A percentile compares a stretch with the other conserved stretches of the same genome.
Conservation (phyloP, 2,797 vertebrate genomes). For the Pantherophis alleghaniensis region DNA sequence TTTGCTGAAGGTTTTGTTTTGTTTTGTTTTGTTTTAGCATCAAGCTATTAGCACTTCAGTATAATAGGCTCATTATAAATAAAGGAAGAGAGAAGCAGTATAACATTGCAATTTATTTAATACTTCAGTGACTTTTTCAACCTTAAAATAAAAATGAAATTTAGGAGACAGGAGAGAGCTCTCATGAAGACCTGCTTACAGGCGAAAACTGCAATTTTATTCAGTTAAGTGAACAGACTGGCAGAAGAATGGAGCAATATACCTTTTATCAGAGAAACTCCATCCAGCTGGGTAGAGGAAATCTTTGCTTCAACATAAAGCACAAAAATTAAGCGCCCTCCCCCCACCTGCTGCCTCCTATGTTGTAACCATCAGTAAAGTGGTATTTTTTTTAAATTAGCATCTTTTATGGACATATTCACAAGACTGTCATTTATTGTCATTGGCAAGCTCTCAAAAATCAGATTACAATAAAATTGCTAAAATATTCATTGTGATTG, state of each 20-base stretch:
- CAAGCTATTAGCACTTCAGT: neutral
- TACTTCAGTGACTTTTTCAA: neutral
- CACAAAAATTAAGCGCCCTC: neutral
- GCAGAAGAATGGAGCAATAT: neutral
- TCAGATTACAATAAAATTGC: neutral
- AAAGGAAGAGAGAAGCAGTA: neutral
- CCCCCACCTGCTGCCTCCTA: neutral
- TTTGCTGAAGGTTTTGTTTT: neutral
- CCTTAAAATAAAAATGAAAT: neutral
- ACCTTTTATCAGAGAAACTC: neutral
- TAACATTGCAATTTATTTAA: neutral
- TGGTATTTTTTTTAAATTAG: neutral
- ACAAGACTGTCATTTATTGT: neutral
- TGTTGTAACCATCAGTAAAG: neutral
- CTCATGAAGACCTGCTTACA: neutral
- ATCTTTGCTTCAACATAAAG: neutral
- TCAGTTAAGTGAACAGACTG: neutral
- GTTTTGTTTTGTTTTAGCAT: neutral
- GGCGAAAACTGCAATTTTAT: neutral
- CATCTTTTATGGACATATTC: neutral
- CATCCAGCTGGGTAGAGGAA: neutral
- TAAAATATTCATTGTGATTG: neutral
- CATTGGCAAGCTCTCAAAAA: neutral
- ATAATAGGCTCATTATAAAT: slow-evolving; percentile 25
- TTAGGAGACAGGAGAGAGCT: neutral